Percentiles rank a stretch among this genome's conserved stretches.
Conservation (phyloP, 1,140 invertebrate species). For the Eriocheir sinensis region DNA sequence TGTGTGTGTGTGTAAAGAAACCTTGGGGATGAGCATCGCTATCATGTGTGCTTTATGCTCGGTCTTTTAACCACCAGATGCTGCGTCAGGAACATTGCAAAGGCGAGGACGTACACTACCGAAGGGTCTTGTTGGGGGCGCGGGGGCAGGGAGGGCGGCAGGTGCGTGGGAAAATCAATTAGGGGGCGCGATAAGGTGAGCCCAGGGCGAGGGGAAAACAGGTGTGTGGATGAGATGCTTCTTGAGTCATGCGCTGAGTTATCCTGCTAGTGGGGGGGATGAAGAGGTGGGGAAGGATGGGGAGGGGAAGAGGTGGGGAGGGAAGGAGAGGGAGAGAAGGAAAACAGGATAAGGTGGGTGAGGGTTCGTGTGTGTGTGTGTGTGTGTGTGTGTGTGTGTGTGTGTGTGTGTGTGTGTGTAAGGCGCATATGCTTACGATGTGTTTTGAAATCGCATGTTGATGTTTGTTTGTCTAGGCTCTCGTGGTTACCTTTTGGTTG, state of each 20-base stretch:
- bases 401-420: too few species aligned
- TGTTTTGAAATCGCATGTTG: too few species aligned
- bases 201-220: neutral
- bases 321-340: too few species aligned
- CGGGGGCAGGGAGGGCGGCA: neutral
- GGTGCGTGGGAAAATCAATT: neutral
- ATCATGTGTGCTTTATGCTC: too few species aligned
- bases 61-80: too few species aligned
- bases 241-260: neutral
- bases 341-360: too few species aligned
- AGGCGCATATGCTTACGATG: too few species aligned
- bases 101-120: neutral
- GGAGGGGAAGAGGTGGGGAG: neutral
- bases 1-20: neutral
- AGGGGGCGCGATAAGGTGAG: neutral
- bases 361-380: too few species aligned
- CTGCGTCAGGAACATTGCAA: neutral
- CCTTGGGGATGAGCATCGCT: too few species aligned
- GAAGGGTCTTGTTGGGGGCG: neutral
- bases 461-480: too few species aligned
- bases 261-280: neutral
- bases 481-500: too few species aligned
- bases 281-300: neutral
- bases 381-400: too few species aligned
- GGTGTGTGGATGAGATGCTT: neutral